Evolutionary conservation across 1,140 invertebrate species (phyloP).

Genomic region (Tetraneura akinire): DNA sequence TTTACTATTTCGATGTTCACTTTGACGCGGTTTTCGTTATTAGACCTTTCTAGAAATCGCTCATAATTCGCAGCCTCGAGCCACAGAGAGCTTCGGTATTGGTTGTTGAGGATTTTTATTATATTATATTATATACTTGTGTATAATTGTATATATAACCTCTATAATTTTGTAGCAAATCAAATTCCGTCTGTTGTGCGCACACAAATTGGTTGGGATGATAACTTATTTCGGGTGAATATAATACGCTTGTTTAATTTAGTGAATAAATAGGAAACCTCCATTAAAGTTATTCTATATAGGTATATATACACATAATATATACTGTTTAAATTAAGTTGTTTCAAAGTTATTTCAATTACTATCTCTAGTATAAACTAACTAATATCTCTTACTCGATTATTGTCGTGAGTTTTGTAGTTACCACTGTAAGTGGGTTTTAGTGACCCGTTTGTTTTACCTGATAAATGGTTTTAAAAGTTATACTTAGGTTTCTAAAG

Average conservation of each 20-base stretch:
- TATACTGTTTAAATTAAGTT: neutral
- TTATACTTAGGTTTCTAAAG: neutral
- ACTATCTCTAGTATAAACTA: neutral
- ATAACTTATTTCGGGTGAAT: too few relatives aligned
- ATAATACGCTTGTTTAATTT: too few relatives aligned
- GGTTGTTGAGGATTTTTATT: too few relatives aligned
- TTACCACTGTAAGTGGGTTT: neutral
- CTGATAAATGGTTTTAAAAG: conserved; percentile 5
- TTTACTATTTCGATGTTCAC: neutral
- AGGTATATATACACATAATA: neutral
- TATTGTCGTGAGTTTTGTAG: conserved; percentile 5
- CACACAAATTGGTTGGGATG: too few relatives aligned
- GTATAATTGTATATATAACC: too few relatives aligned
- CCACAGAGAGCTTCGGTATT: too few relatives aligned
- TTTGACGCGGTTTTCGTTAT: conserved; percentile 5
- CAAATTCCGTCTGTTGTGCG: too few relatives aligned
- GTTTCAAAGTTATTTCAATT: conserved; percentile 31
- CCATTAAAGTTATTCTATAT: neutral
- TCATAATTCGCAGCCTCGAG: too few relatives aligned
- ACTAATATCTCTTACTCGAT: conserved; percentile 19
- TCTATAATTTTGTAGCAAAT: too few relatives aligned
- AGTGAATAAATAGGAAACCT: too few relatives aligned
- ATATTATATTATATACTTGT: too few relatives aligned
- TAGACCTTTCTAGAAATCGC: neutral
- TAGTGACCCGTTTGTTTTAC: conserved; percentile 12